Evolutionary conservation across 2,797 vertebrate species (phyloP).

Genomic region (Arremon aurantiirostris): DNA sequence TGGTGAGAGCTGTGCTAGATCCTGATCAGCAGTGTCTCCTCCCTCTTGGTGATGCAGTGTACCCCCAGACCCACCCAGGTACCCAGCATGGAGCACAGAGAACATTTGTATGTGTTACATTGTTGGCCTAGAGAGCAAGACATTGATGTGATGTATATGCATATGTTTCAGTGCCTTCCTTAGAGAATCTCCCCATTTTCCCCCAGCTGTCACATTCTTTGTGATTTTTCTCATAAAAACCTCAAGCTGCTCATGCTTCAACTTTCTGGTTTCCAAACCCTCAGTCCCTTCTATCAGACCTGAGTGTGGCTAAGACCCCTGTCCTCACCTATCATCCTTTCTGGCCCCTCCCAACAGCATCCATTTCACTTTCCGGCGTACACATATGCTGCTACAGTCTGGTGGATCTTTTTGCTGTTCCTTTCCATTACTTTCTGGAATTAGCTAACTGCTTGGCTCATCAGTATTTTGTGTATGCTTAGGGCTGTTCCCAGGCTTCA

Average conservation of each 20-base stretch:
- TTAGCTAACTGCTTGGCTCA: not conserved
- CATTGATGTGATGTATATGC: not conserved
- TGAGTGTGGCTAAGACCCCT: not conserved
- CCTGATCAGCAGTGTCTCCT: not conserved
- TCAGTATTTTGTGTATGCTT: not conserved
- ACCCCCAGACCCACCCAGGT: accelerated
- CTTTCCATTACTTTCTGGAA: not conserved
- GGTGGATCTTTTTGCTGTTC: not conserved
- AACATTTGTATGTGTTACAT: not conserved
- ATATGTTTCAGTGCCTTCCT: not conserved
- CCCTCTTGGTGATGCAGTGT: not conserved
- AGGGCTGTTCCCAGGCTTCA: not conserved
- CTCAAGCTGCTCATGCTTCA: not conserved
- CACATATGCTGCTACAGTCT: not conserved
- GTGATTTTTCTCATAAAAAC: not conserved
- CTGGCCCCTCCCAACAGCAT: not conserved
- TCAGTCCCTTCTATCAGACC: not conserved
- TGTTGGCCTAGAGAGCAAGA: not conserved
- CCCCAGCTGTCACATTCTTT: not conserved
- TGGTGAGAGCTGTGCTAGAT: not conserved
- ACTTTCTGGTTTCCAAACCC: not conserved
- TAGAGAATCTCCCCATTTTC: not conserved
- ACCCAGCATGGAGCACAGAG: not conserved
- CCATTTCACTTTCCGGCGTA: not conserved
- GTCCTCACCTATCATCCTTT: not conserved